Evolutionary conservation across 2,888 invertebrate genomes (phyloP).

Genomic region (Apodemia zela): DNA sequence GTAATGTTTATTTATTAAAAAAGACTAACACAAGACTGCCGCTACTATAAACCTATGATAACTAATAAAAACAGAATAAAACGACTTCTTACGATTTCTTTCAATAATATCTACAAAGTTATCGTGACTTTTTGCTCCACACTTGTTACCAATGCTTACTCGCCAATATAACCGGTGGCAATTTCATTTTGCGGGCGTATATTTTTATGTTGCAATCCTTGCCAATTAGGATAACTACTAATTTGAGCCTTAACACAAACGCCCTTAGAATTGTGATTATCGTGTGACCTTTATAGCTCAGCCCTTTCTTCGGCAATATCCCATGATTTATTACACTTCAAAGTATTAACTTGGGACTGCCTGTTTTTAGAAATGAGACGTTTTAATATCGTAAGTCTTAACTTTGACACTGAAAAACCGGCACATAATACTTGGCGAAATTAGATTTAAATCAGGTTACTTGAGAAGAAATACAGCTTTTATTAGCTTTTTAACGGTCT

Average conservation of each 20-base stretch:
- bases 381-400: conserved; percentile 4
- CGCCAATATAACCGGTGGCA: neutral
- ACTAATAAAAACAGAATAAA: neutral
- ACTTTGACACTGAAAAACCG: conserved; percentile 1
- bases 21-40: neutral
- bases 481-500: too few species aligned
- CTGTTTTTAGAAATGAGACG: conserved; percentile 10
- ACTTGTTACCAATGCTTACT: neutral
- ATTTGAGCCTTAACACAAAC: neutral
- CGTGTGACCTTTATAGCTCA: neutral
- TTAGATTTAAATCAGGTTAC: conserved; percentile 1
- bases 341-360: conserved; percentile 11
- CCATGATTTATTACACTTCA: conserved; percentile 8
- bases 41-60: neutral
- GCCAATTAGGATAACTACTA: conserved; percentile 9
- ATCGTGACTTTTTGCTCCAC: neutral
- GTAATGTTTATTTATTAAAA: too few species aligned
- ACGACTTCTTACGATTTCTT: neutral
- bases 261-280: conserved; percentile 4
- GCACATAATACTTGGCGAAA: neutral
- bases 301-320: conserved; percentile 5
- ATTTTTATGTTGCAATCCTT: conserved; percentile 1
- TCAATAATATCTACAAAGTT: neutral
- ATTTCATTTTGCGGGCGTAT: neutral
- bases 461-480: neutral